Base-by-base conservation (phyloP, 2,113 vertebrate species). In the Actenoides lindsayi region DNA sequence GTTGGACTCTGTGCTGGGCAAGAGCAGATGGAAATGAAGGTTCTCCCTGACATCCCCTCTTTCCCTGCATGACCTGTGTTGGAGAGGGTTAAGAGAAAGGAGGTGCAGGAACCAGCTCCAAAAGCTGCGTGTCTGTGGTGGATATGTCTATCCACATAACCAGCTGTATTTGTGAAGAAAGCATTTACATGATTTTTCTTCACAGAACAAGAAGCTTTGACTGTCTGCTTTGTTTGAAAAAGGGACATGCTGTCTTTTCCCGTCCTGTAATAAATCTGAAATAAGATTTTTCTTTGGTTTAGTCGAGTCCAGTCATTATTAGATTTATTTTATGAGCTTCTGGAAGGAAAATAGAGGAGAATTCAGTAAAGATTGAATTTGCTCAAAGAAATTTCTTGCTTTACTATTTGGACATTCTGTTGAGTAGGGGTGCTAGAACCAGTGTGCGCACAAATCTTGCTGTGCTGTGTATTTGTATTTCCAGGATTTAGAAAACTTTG, bases 121-220 rank as follows among this genome's bases (percentile, higher is more conserved):
- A 75, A 74, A 91, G 13, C 13, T 48, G 3, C 0, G 0, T 73
- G 50, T 69, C 28, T 77, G 0, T 50, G 25, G 44, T 67, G 54
- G 24, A 4, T 64, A 23, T 18, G n/a, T 56, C 30, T 80, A 10
- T 57, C 7, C 10, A 4, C 17, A 25, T 3, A 9, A 37, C 19
- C 63, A 88, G 67, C 46, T 44, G 5, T 42, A 23, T 74, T 70
- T 63, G 9, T 51, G 28, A 46, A 88, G 13, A 7, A 65, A 65
- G 4, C 1, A 17, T 83, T 83, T 59, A 51, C 4, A 18, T 33
- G 17, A 20, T 30, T 96, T 93, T 71, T 2, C 23, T 79, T 87
- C 37, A 64, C 41, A 78, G 33, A 16, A 60, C 17, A 41, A 79
- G 35, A 57, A 64, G 15, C 57, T 85, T 78, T 67, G 46, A 63